Evolutionary conservation across 2,797 vertebrate species (phyloP).

Genomic region (Etheostoma perlongum): DNA sequence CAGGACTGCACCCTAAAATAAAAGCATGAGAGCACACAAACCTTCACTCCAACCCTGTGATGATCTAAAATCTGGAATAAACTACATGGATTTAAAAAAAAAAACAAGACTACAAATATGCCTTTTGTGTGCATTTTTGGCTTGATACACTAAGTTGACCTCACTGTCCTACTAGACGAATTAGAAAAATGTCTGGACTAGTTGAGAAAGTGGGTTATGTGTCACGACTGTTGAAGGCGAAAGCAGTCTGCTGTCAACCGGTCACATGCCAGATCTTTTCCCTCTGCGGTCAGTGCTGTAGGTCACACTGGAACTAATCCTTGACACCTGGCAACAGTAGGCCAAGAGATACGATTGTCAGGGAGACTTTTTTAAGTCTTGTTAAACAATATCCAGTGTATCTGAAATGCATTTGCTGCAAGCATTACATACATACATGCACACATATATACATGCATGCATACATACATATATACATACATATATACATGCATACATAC

Average conservation of each 20-base stretch:
- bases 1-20: conserved; percentile 77
- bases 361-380: neutral
- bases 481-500: no score
- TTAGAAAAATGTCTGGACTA: neutral
- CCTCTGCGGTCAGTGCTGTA: conserved; percentile 4
- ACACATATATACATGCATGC: no score
- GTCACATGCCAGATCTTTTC: conserved; percentile 23
- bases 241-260: no score
- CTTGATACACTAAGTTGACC: neutral
- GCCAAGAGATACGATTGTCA: neutral
- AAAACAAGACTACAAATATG: neutral
- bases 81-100: neutral
- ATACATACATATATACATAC: no score
- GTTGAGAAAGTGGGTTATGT: conserved; percentile 17
- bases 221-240: neutral
- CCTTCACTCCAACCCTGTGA: neutral
- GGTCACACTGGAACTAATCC: conserved; percentile 1
- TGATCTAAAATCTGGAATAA: neutral
- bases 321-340: neutral
- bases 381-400: neutral
- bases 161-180: neutral
- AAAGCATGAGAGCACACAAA: conserved; percentile 50
- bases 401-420: neutral
- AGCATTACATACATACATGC: no score
- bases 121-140: neutral